phyloP scores from a whole-genome alignment of 2,113 vertebrate genomes.

The Marcusenius ussheri region DNA sequence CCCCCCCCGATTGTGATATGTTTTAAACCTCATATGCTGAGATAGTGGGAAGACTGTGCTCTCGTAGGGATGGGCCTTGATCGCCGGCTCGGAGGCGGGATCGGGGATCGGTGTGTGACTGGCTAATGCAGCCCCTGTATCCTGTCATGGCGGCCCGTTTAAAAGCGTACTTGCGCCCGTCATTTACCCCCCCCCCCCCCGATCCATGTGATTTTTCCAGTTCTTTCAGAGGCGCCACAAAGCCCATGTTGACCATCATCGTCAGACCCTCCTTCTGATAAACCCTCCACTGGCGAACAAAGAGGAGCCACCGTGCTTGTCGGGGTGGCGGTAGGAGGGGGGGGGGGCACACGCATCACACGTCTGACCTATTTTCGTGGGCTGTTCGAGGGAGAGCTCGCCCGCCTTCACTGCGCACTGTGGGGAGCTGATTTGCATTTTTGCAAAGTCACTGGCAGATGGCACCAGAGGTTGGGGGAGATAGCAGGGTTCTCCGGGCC shows the following conservation, averaged over 20 bases:
- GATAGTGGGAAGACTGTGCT: background rate
- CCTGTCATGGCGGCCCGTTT: background rate
- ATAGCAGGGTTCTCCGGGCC: constrained; percentile 17
- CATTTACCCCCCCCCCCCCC: background rate
- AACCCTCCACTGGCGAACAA: background rate
- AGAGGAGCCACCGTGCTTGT: background rate
- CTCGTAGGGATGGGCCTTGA: background rate
- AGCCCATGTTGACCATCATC: background rate
- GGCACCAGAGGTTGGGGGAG: constrained; percentile 41
- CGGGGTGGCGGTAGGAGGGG: background rate
- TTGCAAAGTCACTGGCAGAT: constrained; percentile 50
- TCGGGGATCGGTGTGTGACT: background rate
- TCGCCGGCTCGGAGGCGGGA: background rate
- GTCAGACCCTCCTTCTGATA: background rate
- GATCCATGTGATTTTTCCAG: background rate
- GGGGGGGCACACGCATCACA: constrained; percentile 10
- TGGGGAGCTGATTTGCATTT: constrained; percentile 46
- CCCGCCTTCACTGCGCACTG: constrained; percentile 33
- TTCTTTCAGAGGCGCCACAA: background rate
- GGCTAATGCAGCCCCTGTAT: background rate
- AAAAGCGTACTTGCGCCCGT: background rate
- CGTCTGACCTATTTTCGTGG: constrained; percentile 49
- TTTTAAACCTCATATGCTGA: background rate
- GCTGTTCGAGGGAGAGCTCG: constrained; percentile 27
- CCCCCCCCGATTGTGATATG: too few species aligned